Percentiles rank a stretch among this genome's conserved stretches.
Evolutionary conservation across 2,888 invertebrate species (phyloP).

Genomic region (Sminthurides aquaticus): DNA sequence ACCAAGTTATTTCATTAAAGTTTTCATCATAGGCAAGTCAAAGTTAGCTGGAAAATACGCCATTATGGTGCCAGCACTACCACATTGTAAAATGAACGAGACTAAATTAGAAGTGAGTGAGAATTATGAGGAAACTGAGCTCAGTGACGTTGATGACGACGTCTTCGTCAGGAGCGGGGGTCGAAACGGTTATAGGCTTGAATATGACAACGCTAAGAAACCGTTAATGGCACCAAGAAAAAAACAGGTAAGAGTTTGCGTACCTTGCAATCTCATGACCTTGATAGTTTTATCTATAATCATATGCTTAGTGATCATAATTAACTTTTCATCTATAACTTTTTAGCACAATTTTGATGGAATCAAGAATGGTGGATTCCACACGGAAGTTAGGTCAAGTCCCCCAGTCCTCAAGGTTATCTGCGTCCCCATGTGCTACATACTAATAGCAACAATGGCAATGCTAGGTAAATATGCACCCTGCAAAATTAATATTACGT

Average conservation of each 20-base stretch:
- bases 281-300: too few species aligned
- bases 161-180: slow-evolving; percentile 65
- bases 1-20: not conserved
- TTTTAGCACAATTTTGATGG: slow-evolving; percentile 19
- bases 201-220: slow-evolving; percentile 61
- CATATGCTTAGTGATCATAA: not conserved
- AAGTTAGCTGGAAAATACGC: slow-evolving; percentile 1
- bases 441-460: slow-evolving; percentile 55
- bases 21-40: slow-evolving; percentile 1
- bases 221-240: slow-evolving; percentile 67
- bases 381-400: slow-evolving; percentile 53
- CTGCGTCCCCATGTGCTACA: slow-evolving; percentile 61
- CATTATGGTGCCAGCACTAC: slow-evolving; percentile 23
- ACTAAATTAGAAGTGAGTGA: slow-evolving; percentile 59
- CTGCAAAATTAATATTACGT: too few species aligned
- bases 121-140: slow-evolving; percentile 56
- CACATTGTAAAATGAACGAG: slow-evolving; percentile 40
- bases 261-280: too few species aligned
- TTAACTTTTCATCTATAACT: not conserved
- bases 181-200: slow-evolving; percentile 57
- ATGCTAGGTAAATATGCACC: slow-evolving; percentile 53
- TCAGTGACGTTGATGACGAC: slow-evolving; percentile 67
- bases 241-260: slow-evolving; percentile 44
- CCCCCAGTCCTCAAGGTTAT: slow-evolving; percentile 53
- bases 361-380: slow-evolving; percentile 44